Conservation (phyloP, 1,140 invertebrate genomes). For the Potamilus streckersoni region DNA sequence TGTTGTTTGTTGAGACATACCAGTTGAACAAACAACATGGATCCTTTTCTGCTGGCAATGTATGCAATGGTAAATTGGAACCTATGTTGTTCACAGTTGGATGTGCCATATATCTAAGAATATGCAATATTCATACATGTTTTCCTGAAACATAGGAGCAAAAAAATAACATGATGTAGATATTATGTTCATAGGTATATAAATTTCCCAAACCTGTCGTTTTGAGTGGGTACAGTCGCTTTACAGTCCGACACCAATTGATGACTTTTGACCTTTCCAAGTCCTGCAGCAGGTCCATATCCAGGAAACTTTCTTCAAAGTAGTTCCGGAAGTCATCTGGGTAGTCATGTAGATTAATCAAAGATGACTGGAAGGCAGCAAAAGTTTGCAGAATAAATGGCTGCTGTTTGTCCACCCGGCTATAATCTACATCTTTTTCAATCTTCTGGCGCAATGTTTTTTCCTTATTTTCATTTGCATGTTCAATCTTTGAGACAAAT, state of each 20-base stretch:
- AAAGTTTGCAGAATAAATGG: conserved; percentile 27
- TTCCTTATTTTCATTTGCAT: conserved; percentile 25
- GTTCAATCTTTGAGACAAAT: conserved; percentile 27
- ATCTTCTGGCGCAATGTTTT: conserved; percentile 23
- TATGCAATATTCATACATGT: no score
- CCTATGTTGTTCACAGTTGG: no score
- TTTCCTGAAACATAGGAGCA: no score
- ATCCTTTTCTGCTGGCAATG: no score
- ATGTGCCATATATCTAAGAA: no score
- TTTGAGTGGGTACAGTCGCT: conserved; percentile 41
- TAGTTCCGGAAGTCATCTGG: conserved; percentile 27
- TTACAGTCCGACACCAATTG: conserved; percentile 57
- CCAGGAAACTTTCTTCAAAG: conserved; percentile 34
- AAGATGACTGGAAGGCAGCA: conserved; percentile 15
- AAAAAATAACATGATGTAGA: no score
- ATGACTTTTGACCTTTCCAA: conserved; percentile 48
- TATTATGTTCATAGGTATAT: no score
- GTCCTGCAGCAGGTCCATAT: conserved; percentile 44
- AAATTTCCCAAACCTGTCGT: conserved; percentile 41
- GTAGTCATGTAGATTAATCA: conserved; percentile 22
- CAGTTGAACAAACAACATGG: no score
- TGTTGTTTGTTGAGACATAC: no score
- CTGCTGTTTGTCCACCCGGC: conserved; percentile 8
- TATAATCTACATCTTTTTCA: conserved; percentile 33
- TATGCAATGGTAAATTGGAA: no score